These are phyloP conservation scores for Patagioenas fasciata DNA, from an alignment of 2,113 vertebrate species.

Conservation along the genomic window DNA sequence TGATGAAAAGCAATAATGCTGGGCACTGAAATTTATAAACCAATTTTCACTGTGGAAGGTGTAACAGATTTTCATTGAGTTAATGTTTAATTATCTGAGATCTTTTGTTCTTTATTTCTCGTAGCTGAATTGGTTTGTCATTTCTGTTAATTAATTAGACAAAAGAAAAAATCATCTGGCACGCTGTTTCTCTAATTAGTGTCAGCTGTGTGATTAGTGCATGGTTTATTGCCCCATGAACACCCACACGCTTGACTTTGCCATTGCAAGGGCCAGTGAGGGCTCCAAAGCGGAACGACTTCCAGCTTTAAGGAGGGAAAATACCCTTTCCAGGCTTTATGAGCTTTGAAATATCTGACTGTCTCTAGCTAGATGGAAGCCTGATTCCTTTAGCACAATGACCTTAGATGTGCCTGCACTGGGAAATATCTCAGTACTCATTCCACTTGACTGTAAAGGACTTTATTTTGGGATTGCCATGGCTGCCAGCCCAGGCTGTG, in stretches of 20 bases:
- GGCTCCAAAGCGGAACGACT: not conserved
- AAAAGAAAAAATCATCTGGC: not conserved
- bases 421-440: not conserved
- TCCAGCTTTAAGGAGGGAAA: not conserved
- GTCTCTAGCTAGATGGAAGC: not conserved
- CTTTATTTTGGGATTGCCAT: not conserved
- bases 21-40: constrained; percentile 36
- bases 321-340: not conserved
- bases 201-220: not conserved
- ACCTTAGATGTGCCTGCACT: not conserved
- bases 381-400: not conserved
- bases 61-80: not conserved
- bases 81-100: constrained; percentile 45
- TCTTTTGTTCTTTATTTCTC: constrained; percentile 17
- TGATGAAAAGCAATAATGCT: not conserved
- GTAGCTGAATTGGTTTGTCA: constrained; percentile 24
- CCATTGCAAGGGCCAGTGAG: not conserved
- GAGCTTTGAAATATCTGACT: not conserved
- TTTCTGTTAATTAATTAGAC: constrained; percentile 46
- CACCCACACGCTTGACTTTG: not conserved
- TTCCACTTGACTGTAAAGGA: not conserved
- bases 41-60: not conserved
- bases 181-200: not conserved
- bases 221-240: not conserved
- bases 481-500: not conserved